These are phyloP conservation scores for Ectobius pallidus DNA, from an alignment of 2,888 invertebrate genomes.

Conservation along the genomic window DNA sequence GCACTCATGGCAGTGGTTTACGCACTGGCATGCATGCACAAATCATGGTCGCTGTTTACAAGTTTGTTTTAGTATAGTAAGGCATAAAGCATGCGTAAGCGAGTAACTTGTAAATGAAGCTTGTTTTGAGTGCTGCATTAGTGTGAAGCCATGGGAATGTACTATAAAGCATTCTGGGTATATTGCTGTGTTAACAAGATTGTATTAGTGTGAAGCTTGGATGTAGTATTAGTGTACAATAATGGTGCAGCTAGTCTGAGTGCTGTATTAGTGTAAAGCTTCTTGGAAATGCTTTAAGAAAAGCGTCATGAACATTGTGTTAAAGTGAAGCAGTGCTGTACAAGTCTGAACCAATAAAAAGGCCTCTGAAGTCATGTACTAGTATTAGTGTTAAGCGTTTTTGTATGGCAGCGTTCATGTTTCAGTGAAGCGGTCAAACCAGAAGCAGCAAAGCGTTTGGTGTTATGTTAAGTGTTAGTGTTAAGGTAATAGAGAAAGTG, in stretches of 20 bases:
- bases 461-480: conserved; percentile 7
- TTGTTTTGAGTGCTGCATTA: background rate
- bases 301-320: background rate
- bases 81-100: background rate
- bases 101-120: conserved; percentile 15
- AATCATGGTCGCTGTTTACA: background rate
- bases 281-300: no score
- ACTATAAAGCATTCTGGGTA: background rate
- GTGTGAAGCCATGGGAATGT: background rate
- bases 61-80: conserved; percentile 1
- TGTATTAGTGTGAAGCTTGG: no score
- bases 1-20: background rate
- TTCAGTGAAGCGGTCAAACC: conserved; percentile 28
- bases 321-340: conserved; percentile 4
- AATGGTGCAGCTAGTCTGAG: background rate
- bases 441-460: conserved; percentile 29
- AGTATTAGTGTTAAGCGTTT: conserved; percentile 12
- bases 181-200: background rate
- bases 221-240: no score
- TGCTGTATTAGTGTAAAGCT: conserved; percentile 5
- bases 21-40: background rate
- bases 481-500: conserved; percentile 7
- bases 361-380: no score
- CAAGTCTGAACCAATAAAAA: background rate
- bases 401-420: background rate